Percentiles rank a stretch among this genome's conserved stretches.
phyloP scores from a whole-genome alignment of 2,888 invertebrate genomes.

The Silvanus unidentatus region DNA sequence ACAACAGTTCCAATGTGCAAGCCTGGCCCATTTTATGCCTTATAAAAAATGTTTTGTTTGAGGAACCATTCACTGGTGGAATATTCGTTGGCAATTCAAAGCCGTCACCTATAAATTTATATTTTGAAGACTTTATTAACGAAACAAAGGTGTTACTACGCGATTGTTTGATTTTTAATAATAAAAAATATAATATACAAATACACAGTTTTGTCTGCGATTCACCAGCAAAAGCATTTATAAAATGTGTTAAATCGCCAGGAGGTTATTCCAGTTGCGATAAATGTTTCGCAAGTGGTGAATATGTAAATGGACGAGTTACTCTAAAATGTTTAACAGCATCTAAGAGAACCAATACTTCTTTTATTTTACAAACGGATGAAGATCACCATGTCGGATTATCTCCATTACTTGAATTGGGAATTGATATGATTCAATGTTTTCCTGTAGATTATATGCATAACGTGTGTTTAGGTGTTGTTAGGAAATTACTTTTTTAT shows the following conservation, averaged over 20 bases:
- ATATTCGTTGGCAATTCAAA: no score
- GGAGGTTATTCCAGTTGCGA: slow-evolving; percentile 20
- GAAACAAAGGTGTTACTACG: no score
- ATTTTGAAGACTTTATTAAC: no score
- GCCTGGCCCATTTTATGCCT: no score
- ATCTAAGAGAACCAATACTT: slow-evolving; percentile 8
- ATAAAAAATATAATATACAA: slow-evolving; percentile 10
- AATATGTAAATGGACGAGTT: slow-evolving; percentile 7
- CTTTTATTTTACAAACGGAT: slow-evolving; percentile 9
- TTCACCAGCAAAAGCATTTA: slow-evolving; percentile 18
- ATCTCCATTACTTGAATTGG: slow-evolving; percentile 16
- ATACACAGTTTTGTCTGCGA: slow-evolving; percentile 21
- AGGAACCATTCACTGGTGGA: no score
- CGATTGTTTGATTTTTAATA: no score
- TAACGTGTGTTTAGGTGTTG: slow-evolving; percentile 3
- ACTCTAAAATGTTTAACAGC: neutral
- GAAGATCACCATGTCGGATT: neutral
- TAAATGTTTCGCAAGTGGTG: slow-evolving; percentile 15
- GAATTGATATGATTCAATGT: neutral
- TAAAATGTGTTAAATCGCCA: slow-evolving; percentile 18
- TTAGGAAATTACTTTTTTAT: neutral
- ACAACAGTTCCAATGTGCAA: no score
- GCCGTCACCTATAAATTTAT: no score
- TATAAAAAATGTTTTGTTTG: no score
- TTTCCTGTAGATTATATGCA: neutral